Percentiles rank a stretch among this genome's conserved stretches.
Conservation (phyloP, 2,797 vertebrate species). For the Neoniphon sammara region DNA sequence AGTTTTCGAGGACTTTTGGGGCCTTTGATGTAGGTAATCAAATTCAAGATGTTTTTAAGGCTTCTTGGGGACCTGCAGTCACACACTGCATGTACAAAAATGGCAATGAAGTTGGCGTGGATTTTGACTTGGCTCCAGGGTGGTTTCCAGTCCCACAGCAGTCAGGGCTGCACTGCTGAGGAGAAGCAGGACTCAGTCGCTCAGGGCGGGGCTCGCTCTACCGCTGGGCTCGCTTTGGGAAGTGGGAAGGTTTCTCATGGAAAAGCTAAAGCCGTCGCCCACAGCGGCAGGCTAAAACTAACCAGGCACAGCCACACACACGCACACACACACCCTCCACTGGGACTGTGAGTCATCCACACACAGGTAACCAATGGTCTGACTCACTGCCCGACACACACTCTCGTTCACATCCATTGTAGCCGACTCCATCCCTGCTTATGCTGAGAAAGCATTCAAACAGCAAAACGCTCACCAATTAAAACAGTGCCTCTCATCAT, state of each 20-base stretch:
- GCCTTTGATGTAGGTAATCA: background rate
- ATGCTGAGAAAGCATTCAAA: background rate
- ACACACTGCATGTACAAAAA: conserved; percentile 59
- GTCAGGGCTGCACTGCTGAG: conserved; percentile 49
- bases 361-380: conserved; percentile 43
- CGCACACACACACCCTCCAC: conserved; percentile 1
- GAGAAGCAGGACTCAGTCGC: conserved; percentile 43
- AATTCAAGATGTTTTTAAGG: conserved; percentile 11
- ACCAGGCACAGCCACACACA: conserved; percentile 18
- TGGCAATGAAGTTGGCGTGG: conserved; percentile 52
- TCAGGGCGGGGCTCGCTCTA: conserved; percentile 62
- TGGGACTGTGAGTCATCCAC: conserved; percentile 16
- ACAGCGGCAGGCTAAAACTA: conserved; percentile 25
- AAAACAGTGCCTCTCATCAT: conserved; percentile 2
- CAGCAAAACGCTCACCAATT: background rate
- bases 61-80: conserved; percentile 35
- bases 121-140: conserved; percentile 63
- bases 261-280: conserved; percentile 55
- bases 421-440: background rate
- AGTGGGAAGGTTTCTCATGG: conserved; percentile 64
- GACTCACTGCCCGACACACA: conserved; percentile 12
- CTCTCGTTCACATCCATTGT: conserved; percentile 4
- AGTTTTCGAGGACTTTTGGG: background rate
- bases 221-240: conserved; percentile 46
- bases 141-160: conserved; percentile 66